Percentiles rank a stretch among this genome's conserved stretches.
Conservation (phyloP, 2,797 vertebrate genomes). For the Labeo calbasu region DNA sequence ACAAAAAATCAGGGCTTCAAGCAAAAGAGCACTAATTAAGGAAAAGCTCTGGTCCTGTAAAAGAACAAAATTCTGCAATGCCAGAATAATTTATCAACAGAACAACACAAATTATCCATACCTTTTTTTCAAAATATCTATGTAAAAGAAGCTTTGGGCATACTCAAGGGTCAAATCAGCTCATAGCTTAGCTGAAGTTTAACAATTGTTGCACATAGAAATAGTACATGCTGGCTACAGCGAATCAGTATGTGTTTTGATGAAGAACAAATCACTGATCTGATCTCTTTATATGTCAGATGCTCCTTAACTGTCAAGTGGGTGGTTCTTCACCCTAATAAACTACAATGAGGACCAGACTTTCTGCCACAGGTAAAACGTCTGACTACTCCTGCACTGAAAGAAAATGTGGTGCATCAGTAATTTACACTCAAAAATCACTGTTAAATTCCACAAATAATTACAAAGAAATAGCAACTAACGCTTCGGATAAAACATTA, state of each 20-base stretch:
- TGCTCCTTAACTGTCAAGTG: not conserved
- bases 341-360: not conserved
- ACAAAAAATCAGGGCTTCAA: not conserved
- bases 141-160: not conserved
- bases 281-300: not conserved
- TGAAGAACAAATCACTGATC: not conserved
- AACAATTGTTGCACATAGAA: not conserved
- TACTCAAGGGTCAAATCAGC: not conserved
- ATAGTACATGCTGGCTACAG: not conserved
- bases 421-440: too few relatives aligned
- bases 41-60: not conserved
- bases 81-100: not conserved
- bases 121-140: not conserved
- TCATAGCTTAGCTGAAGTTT: not conserved
- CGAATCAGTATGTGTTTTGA: not conserved
- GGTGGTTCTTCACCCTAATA: not conserved
- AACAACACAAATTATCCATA: not conserved
- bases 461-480: not conserved
- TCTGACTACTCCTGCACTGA: not conserved
- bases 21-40: not conserved
- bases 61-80: not conserved
- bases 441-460: not conserved
- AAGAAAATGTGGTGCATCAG: too few relatives aligned
- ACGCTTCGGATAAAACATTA: too few relatives aligned
- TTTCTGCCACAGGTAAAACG: not conserved